Evolutionary conservation across 2,113 vertebrate species (phyloP).

Genomic region (Telmatochromis sp.): DNA sequence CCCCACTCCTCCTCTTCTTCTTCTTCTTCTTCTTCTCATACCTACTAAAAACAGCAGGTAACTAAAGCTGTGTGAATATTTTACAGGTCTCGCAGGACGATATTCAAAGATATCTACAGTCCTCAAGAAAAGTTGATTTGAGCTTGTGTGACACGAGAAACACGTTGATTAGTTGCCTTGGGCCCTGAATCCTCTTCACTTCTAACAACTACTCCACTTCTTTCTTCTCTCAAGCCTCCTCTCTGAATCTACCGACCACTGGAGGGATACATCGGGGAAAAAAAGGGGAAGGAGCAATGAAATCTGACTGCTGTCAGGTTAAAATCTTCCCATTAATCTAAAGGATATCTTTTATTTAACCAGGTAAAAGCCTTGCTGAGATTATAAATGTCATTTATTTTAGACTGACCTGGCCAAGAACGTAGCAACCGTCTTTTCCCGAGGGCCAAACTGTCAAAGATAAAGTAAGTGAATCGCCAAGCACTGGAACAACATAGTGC

Average conservation of each 20-base stretch:
- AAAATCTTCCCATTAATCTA: background rate
- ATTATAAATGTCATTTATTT: background rate
- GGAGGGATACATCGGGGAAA: constrained; percentile 50
- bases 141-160: constrained; percentile 67
- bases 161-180: constrained; percentile 66
- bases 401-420: background rate
- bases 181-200: constrained; percentile 48
- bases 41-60: constrained; percentile 64
- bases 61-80: constrained; percentile 55
- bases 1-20: background rate
- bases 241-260: constrained; percentile 53
- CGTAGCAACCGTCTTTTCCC: background rate
- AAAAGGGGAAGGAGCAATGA: background rate
- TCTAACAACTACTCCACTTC: constrained; percentile 37
- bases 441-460: background rate
- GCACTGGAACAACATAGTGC: background rate
- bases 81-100: constrained; percentile 47
- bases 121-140: constrained; percentile 45
- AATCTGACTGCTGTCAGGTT: constrained; percentile 21
- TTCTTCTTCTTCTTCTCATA: background rate
- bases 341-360: background rate
- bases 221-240: constrained; percentile 37
- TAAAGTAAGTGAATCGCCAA: background rate
- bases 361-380: background rate
- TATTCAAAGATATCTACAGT: constrained; percentile 52